phyloP scores from a whole-genome alignment of 2,888 invertebrate species.

The Enoplolaimus lenunculus region DNA sequence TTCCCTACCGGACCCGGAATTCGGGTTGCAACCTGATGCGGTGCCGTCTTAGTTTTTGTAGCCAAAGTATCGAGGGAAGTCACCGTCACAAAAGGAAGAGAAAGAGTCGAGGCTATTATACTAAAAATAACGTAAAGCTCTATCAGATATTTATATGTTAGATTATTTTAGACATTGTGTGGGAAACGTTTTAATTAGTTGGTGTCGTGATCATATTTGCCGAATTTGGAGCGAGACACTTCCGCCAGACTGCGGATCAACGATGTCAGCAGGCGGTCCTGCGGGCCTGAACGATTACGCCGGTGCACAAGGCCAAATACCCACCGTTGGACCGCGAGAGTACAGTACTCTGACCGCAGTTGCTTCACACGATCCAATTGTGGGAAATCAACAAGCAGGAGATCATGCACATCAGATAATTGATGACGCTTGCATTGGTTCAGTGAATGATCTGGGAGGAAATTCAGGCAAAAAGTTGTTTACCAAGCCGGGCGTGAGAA shows the following conservation, averaged over 20 bases:
- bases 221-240: constrained; percentile 96
- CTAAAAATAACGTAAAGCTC: too few relatives aligned
- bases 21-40: too few relatives aligned
- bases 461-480: constrained; percentile 20
- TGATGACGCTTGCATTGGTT: constrained; percentile 24
- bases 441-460: too few relatives aligned
- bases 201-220: constrained; percentile 94
- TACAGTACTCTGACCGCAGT: neutral
- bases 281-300: constrained; percentile 21
- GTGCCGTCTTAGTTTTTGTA: too few relatives aligned
- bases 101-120: too few relatives aligned
- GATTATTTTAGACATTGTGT: constrained; percentile 68
- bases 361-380: neutral
- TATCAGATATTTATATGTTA: too few relatives aligned
- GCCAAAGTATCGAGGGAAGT: too few relatives aligned
- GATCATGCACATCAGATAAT: constrained; percentile 17
- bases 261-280: constrained; percentile 32
- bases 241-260: constrained; percentile 74
- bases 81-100: too few relatives aligned
- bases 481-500: constrained; percentile 21
- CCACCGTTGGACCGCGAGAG: neutral
- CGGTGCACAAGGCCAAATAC: constrained; percentile 28
- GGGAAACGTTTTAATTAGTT: constrained; percentile 91
- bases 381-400: neutral
- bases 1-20: too few relatives aligned